phyloP scores from a whole-genome alignment of 2,888 invertebrate species.

The Arctia plantaginis region DNA sequence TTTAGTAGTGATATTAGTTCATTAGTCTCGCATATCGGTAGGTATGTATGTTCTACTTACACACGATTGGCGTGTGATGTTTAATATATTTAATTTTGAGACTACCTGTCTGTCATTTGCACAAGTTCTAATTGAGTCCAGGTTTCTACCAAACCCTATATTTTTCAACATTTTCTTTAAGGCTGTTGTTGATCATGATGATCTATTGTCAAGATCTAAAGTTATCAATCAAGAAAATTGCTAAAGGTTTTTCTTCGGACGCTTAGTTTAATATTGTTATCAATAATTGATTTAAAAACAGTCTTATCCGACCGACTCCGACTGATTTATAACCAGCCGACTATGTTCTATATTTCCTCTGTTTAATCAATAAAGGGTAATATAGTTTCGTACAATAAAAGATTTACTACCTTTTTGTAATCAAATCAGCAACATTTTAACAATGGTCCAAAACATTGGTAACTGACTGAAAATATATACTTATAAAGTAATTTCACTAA shows the following conservation, averaged over 20 bases:
- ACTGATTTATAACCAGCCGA: too few species aligned
- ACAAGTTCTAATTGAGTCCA: too few species aligned
- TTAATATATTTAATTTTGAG: background rate
- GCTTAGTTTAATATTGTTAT: too few species aligned
- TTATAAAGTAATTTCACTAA: slow-evolving; percentile 10
- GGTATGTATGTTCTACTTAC: background rate
- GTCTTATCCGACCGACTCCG: too few species aligned
- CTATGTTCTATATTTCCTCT: background rate
- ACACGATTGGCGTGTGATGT: background rate
- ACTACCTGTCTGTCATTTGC: background rate
- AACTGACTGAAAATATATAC: background rate
- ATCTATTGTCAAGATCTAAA: too few species aligned
- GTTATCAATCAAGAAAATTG: too few species aligned
- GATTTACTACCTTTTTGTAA: background rate
- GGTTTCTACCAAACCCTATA: too few species aligned
- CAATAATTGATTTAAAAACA: too few species aligned
- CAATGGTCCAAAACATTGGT: background rate
- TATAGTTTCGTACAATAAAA: background rate
- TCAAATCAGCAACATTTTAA: background rate
- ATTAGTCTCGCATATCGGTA: slow-evolving; percentile 3
- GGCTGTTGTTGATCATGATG: too few species aligned
- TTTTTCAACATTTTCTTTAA: too few species aligned
- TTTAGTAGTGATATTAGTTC: slow-evolving; percentile 2
- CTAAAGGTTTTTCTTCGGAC: too few species aligned
- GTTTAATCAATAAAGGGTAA: background rate